Evolutionary conservation across 2,888 invertebrate species (phyloP), one percentile per base, ranked within the genome.

Genomic region (Caenorhabditis parvicauda): DNA sequence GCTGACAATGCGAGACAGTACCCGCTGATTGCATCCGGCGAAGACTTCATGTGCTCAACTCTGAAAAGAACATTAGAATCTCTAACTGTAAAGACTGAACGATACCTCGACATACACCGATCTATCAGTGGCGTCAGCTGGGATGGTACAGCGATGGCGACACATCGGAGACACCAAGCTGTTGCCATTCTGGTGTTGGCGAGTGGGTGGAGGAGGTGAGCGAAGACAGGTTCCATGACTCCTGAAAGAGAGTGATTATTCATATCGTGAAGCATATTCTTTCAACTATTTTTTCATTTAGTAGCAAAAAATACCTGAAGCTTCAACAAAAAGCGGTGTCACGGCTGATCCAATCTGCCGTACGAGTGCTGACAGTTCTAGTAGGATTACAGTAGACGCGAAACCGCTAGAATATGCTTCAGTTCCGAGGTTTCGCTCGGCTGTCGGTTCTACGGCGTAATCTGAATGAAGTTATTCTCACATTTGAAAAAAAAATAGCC

Each of bases 1-100:
- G 95, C 92, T 27, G 95, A 91, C 64, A 98, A 84, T 0, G 95
- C 95, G 77, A 89, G 89, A 76, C 94, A 92, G 81, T 93, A 95
- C 5, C 96, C 86, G 32, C 83, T 82, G 35, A 86, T 83, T n/a
- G 86, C 86, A 67, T 86, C 86, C 0, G 85, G 90, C 1, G 92
- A 91, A 14, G 91, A 89, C 68, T 91, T 87, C 83, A 92, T 87
- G 73, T 89, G 89, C 83, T 94, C 93, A 47, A 94, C 87, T 28
- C 90, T 89, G 74, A 89, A 41, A 90, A 12, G 41, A 12, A 6
- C n/a, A 22, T 17, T 17, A 7, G n/a, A 17, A 39, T 5, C 5
- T 17, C n/a, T 2, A 43, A 4, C 9, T 12, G 22, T 19, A 47
- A 17, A 14, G 32, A 19, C 14, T 12, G 7, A 7, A 7, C 32